Conservation (phyloP, 2,888 invertebrate genomes). For the Caenorhabditis angaria region DNA sequence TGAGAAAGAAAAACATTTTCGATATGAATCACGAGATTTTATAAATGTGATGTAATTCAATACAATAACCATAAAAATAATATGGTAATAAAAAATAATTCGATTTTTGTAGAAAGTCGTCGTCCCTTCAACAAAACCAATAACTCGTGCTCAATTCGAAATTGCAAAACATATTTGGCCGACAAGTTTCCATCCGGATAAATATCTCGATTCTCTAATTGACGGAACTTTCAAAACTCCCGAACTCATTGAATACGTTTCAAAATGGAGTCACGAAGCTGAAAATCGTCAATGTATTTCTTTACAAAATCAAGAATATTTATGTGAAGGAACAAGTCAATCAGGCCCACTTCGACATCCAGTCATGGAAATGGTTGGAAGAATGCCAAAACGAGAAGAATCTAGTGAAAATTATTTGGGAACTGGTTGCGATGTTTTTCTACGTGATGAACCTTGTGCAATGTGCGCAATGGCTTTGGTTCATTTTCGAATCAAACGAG, state of each 20-base stretch:
- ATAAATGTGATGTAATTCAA: no score
- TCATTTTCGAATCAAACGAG: conserved; percentile 44
- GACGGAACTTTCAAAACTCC: neutral
- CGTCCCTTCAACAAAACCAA: conserved; percentile 30
- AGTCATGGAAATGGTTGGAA: conserved; percentile 45
- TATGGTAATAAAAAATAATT: no score
- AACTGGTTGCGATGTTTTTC: conserved; percentile 47
- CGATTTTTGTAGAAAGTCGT: conserved; percentile 18
- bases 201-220: conserved; percentile 3
- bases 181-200: conserved; percentile 29
- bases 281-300: conserved; percentile 29
- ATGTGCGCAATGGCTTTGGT: conserved; percentile 57
- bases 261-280: conserved; percentile 23
- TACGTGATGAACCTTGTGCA: conserved; percentile 44
- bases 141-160: conserved; percentile 27
- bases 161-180: conserved; percentile 28
- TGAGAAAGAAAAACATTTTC: no score
- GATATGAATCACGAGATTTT: no score
- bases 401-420: conserved; percentile 37
- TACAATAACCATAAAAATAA: no score
- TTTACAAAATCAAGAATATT: conserved; percentile 18
- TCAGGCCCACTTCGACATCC: conserved; percentile 36
- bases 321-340: neutral
- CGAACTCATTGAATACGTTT: conserved; percentile 14
- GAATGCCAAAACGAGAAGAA: conserved; percentile 14